These are phyloP conservation scores for Gonioctena quinquepunctata DNA, from an alignment of 1,140 invertebrate genomes.

Conservation along the genomic window DNA sequence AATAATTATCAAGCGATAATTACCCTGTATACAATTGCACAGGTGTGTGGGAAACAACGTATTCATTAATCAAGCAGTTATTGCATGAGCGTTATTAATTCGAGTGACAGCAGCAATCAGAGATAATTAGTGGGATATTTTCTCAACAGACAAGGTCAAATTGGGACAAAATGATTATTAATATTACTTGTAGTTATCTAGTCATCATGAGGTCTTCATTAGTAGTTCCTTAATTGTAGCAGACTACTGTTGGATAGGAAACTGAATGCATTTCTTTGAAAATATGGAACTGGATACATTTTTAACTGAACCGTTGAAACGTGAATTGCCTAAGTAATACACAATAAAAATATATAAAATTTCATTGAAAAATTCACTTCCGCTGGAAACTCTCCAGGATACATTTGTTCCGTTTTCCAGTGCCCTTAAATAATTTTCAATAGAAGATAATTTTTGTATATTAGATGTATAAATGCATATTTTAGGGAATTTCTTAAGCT, in stretches of 20 bases:
- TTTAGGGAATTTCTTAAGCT: no score
- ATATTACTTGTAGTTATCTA: background rate
- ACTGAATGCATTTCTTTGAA: no score
- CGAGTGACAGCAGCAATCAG: slow-evolving; percentile 26
- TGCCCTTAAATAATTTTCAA: no score
- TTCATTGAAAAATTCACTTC: no score
- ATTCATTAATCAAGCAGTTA: slow-evolving; percentile 19
- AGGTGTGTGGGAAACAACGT: slow-evolving; percentile 22
- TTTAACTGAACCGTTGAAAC: no score
- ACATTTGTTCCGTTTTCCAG: no score
- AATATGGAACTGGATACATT: no score
- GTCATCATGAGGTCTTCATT: background rate
- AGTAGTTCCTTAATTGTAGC: background rate
- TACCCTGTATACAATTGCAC: background rate
- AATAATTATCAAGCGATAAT: background rate
- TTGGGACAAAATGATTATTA: slow-evolving; percentile 13
- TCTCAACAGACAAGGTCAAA: slow-evolving; percentile 23
- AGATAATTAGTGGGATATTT: slow-evolving; percentile 26
- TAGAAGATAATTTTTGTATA: no score
- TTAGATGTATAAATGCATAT: no score
- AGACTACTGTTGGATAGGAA: background rate
- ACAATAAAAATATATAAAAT: no score
- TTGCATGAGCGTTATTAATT: slow-evolving; percentile 26
- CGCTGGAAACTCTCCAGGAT: no score
- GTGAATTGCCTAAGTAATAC: no score